Conservation (phyloP, 2,113 vertebrate species). For the Platichthys flesus region DNA sequence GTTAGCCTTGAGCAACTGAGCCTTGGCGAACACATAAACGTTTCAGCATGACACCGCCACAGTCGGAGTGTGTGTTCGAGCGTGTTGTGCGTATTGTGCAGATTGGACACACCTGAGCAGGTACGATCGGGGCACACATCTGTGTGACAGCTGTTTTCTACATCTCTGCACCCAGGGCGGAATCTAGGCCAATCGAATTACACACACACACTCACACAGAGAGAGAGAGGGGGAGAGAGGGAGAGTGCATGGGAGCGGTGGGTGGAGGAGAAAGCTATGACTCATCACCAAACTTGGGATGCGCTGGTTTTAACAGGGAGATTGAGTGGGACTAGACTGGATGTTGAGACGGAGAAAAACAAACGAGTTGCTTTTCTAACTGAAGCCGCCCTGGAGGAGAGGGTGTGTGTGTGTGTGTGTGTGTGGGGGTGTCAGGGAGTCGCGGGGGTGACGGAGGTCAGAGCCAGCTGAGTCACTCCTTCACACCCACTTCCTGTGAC, state of each 20-base stretch:
- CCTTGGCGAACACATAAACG: constrained; percentile 32
- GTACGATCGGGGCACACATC: constrained; percentile 48
- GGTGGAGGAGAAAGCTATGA: constrained; percentile 78
- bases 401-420: constrained; percentile 39
- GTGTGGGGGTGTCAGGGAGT: constrained; percentile 44
- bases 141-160: constrained; percentile 68
- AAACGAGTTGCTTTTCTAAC: constrained; percentile 70
- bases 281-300: constrained; percentile 70
- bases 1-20: constrained; percentile 35
- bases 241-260: constrained; percentile 52
- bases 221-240: neutral
- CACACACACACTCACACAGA: neutral
- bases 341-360: constrained; percentile 61
- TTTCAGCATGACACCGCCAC: constrained; percentile 45
- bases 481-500: constrained; percentile 75
- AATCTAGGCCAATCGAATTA: constrained; percentile 57
- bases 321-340: constrained; percentile 26
- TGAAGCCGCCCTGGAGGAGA: constrained; percentile 62
- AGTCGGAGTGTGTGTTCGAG: constrained; percentile 12
- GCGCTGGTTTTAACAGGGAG: constrained; percentile 38
- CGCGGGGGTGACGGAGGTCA: constrained; percentile 45
- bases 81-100: neutral
- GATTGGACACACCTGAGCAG: constrained; percentile 64
- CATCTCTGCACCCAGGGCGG: neutral
- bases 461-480: constrained; percentile 71